Conservation (phyloP, 2,113 vertebrate genomes). For the Cyanoliseus patagonus region DNA sequence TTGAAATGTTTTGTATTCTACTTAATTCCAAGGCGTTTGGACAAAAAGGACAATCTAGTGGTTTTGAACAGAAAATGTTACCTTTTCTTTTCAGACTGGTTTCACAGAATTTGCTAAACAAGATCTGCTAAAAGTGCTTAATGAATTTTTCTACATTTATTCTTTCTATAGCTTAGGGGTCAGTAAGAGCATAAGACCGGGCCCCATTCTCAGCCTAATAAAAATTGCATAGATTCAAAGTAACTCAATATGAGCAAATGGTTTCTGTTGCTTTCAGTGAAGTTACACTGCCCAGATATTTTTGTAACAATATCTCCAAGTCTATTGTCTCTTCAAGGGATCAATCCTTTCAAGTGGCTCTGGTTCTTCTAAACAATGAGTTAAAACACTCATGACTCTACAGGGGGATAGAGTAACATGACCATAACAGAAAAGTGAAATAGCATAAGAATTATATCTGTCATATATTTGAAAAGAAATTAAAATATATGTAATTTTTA, state of each 20-base stretch:
- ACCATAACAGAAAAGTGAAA: not conserved
- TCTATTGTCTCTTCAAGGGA: not conserved
- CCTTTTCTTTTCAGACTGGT: not conserved
- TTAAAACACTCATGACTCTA: not conserved
- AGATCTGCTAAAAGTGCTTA: not conserved
- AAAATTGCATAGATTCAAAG: slow-evolving; percentile 6
- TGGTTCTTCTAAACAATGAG: not conserved
- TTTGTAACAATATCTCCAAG: not conserved
- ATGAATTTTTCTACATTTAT: not conserved
- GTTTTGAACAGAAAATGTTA: not conserved
- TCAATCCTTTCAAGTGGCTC: not conserved
- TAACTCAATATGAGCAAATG: slow-evolving; percentile 5
- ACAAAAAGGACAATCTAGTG: not conserved
- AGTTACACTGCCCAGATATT: not conserved
- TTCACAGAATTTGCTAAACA: not conserved
- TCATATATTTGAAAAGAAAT: not conserved
- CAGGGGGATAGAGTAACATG: not conserved
- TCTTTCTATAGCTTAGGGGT: not conserved
- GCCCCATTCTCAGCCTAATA: not conserved
- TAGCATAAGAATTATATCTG: not conserved
- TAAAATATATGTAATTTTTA: not conserved
- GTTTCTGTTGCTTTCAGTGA: not conserved
- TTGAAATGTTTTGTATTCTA: not conserved
- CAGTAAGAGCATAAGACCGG: not conserved
- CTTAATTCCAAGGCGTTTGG: not conserved